Percentiles rank a stretch among this genome's conserved stretches.
These are phyloP conservation scores for Homalodisca vitripennis DNA, from an alignment of 1,140 invertebrate species.

Conservation along the genomic window DNA sequence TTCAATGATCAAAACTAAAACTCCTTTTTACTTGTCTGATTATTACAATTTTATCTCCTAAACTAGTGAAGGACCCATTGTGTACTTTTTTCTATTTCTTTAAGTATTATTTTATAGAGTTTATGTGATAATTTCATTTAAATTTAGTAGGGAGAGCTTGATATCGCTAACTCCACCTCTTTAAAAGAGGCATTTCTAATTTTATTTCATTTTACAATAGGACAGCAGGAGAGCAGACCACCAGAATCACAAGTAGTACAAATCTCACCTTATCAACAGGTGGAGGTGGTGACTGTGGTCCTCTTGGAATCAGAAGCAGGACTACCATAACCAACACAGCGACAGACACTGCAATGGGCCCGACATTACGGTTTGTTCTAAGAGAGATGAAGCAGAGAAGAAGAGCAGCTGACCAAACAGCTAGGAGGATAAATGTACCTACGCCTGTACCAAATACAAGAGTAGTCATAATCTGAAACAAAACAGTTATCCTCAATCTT, in stretches of 20 bases:
- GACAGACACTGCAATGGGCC: conserved; percentile 50
- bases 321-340: conserved; percentile 53
- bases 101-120: no score
- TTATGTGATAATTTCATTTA: no score
- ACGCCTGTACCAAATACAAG: conserved; percentile 40
- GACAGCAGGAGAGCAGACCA: background rate
- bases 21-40: no score
- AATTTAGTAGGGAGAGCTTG: no score
- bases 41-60: no score
- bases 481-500: no score
- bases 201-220: background rate
- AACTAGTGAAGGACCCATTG: no score
- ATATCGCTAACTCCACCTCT: background rate
- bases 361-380: conserved; percentile 55
- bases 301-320: conserved; percentile 52
- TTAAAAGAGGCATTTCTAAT: background rate
- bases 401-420: conserved; percentile 55
- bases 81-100: no score
- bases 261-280: background rate
- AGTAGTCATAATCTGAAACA: conserved; percentile 35
- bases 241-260: background rate
- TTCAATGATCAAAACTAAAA: no score
- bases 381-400: conserved; percentile 56
- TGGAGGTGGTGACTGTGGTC: conserved; percentile 19
- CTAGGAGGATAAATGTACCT: conserved; percentile 52